A percentile compares a stretch with the other conserved stretches of the same genome.
Conservation (phyloP, 2,888 invertebrate species). For the Megamerina dolium region DNA sequence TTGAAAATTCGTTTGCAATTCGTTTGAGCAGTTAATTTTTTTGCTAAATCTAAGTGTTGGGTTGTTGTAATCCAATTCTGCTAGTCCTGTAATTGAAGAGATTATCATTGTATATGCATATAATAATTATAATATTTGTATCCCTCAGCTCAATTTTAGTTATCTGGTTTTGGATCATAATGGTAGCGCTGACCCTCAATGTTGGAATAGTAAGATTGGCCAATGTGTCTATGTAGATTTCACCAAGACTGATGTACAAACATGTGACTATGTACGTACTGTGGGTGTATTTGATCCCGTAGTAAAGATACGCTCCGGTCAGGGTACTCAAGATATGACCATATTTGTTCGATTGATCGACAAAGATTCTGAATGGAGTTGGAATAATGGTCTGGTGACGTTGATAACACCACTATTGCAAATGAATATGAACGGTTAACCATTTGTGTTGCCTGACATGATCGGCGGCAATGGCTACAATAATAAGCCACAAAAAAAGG, state of each 20-base stretch:
- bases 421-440: constrained; percentile 51
- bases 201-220: constrained; percentile 50
- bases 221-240: constrained; percentile 61
- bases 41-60: no score
- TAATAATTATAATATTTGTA: no score
- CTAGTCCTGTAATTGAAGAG: no score
- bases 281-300: constrained; percentile 54
- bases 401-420: constrained; percentile 57
- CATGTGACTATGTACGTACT: constrained; percentile 52
- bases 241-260: constrained; percentile 58
- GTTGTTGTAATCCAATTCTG: no score
- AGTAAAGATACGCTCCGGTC: constrained; percentile 64
- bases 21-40: no score
- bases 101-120: no score
- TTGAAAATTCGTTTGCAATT: no score
- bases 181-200: constrained; percentile 47
- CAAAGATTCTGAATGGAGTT: constrained; percentile 61
- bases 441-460: constrained; percentile 74
- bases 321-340: constrained; percentile 58
- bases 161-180: constrained; percentile 50
- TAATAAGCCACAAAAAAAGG: constrained; percentile 52
- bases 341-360: constrained; percentile 70
- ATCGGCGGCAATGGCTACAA: constrained; percentile 61
- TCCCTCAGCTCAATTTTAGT: no score
- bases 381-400: constrained; percentile 61